These are phyloP conservation scores for Pseudomugil tenellus DNA, from an alignment of 2,797 vertebrate genomes.

Conservation along the genomic window DNA sequence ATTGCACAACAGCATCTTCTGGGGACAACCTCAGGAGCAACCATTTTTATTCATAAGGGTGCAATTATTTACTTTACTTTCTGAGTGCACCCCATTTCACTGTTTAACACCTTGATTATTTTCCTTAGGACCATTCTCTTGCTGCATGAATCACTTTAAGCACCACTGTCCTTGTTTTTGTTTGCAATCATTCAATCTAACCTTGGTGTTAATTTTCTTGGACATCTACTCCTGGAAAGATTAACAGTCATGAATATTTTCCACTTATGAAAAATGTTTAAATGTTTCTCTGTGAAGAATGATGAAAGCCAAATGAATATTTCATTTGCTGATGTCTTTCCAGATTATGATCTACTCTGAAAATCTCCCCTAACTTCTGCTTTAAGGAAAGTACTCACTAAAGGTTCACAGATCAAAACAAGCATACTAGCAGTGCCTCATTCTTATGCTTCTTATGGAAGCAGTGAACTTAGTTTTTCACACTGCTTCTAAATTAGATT, in stretches of 20 bases:
- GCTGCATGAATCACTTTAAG: too few relatives aligned
- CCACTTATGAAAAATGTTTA: background rate
- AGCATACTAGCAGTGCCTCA: background rate
- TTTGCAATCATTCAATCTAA: too few relatives aligned
- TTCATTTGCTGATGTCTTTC: background rate
- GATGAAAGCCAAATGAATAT: background rate
- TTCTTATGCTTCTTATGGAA: background rate
- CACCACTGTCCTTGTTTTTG: too few relatives aligned
- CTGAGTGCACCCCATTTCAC: background rate
- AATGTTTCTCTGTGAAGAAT: too few relatives aligned
- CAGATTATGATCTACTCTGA: background rate
- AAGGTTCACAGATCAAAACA: background rate
- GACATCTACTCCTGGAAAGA: too few relatives aligned
- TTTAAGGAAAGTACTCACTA: background rate
- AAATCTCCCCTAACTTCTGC: too few relatives aligned
- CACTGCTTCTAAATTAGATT: background rate
- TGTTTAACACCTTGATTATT: background rate
- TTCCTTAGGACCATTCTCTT: background rate
- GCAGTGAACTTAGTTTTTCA: background rate
- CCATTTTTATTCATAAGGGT: too few relatives aligned
- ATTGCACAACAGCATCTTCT: too few relatives aligned
- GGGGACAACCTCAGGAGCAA: too few relatives aligned
- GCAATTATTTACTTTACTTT: background rate
- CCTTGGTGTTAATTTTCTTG: too few relatives aligned
- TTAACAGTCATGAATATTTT: too few relatives aligned